A percentile compares a stretch with the other conserved stretches of the same genome.
phyloP scores from a whole-genome alignment of 2,113 vertebrate genomes.

The Callipepla squamata region DNA sequence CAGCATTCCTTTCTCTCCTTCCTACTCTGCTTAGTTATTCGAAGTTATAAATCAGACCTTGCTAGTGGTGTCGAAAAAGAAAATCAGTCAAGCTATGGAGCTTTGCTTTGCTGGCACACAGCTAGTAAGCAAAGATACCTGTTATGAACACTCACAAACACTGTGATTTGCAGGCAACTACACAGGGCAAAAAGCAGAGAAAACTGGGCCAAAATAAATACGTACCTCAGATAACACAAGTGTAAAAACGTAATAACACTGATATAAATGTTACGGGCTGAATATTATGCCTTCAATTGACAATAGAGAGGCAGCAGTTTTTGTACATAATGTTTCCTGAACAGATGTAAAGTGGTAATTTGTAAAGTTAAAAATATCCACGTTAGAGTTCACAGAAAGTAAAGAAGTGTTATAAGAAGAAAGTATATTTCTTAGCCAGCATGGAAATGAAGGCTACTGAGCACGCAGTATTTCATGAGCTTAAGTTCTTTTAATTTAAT shows the following conservation, averaged over 20 bases:
- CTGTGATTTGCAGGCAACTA: background rate
- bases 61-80: background rate
- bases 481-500: background rate
- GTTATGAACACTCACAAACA: background rate
- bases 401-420: background rate
- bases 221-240: background rate
- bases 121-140: background rate
- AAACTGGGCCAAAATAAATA: background rate
- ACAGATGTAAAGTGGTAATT: background rate
- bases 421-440: background rate
- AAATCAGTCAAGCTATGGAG: background rate
- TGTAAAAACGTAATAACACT: background rate
- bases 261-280: background rate
- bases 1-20: conserved; percentile 26
- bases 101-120: background rate
- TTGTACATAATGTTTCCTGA: background rate
- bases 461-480: background rate
- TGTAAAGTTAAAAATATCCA: background rate
- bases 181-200: background rate
- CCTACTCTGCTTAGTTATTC: conserved; percentile 38
- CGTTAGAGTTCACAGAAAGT: fast-evolving
- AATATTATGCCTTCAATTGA: background rate
- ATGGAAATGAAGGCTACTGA: background rate
- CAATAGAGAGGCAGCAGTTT: background rate
- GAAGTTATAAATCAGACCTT: conserved; percentile 18